These are phyloP conservation scores for Enteromius paludinosus DNA, from an alignment of 2,797 vertebrate species.

Conservation along the genomic window DNA sequence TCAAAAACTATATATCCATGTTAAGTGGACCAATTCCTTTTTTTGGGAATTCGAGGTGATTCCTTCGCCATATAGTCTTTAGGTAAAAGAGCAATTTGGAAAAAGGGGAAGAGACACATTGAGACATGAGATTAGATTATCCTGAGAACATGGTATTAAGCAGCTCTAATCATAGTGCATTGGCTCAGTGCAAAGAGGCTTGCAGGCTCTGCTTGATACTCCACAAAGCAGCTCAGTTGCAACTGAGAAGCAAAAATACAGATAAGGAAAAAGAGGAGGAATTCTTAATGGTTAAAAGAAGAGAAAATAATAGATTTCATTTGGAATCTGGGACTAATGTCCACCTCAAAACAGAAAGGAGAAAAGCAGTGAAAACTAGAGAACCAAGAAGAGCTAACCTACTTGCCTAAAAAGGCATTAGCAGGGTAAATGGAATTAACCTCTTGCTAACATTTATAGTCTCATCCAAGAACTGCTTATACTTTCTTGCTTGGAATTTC, in stretches of 20 bases:
- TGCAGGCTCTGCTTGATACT: constrained; percentile 60
- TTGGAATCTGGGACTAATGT: not conserved
- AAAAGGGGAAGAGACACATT: constrained; percentile 10
- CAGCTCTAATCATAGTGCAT: constrained; percentile 55
- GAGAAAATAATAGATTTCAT: not conserved
- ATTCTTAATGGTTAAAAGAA: not conserved
- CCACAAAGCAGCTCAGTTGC: constrained; percentile 66
- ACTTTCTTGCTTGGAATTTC: constrained; percentile 2
- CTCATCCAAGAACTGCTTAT: constrained; percentile 11
- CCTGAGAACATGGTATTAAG: constrained; percentile 60
- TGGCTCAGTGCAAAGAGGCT: constrained; percentile 70
- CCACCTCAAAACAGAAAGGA: not conserved
- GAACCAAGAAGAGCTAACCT: constrained; percentile 4
- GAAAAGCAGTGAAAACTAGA: constrained; percentile 9
- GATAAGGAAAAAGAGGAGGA: not conserved
- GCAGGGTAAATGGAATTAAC: constrained; percentile 57
- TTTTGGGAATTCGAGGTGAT: not conserved
- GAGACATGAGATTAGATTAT: constrained; percentile 49
- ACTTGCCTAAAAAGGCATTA: constrained; percentile 60
- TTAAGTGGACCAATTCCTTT: not conserved
- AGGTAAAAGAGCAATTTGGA: constrained; percentile 32
- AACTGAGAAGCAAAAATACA: not conserved
- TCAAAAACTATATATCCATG: not conserved
- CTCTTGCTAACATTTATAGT: constrained; percentile 44
- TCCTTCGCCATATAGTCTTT: not conserved